These are phyloP conservation scores for Aphis gossypii DNA, from an alignment of 1,140 invertebrate species.

Conservation along the genomic window DNA sequence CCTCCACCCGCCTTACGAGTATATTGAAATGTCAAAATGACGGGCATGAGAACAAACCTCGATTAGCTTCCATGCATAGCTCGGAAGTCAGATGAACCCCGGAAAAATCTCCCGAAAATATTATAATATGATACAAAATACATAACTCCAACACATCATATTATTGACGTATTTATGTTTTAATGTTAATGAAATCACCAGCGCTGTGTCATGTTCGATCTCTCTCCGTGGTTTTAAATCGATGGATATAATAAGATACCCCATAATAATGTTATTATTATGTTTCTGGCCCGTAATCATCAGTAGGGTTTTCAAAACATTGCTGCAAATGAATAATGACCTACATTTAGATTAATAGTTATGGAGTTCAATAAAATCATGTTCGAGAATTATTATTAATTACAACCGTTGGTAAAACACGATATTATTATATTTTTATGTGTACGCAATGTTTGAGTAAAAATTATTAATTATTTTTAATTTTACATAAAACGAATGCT, in stretches of 20 bases:
- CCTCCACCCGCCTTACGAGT: not conserved
- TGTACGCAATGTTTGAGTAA: not conserved
- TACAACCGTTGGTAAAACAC: not conserved
- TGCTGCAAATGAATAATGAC: not conserved
- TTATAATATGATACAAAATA: not conserved
- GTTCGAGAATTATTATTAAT: not conserved
- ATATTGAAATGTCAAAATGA: slow-evolving; percentile 35
- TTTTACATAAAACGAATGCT: not conserved
- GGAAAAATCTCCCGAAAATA: not conserved
- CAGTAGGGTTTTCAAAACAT: not conserved
- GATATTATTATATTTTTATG: not conserved
- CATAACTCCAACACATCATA: not conserved
- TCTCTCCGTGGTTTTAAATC: not conserved
- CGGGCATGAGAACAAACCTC: slow-evolving; percentile 19
- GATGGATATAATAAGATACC: not conserved
- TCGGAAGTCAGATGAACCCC: not conserved
- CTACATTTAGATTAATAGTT: slow-evolving; percentile 6
- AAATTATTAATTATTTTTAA: not conserved
- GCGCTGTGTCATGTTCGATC: not conserved
- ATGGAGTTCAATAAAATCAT: not conserved
- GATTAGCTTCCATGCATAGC: not conserved
- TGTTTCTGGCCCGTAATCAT: not conserved
- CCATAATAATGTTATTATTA: not conserved
- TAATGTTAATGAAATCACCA: not conserved
- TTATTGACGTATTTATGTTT: not conserved